A percentile compares a stretch with the other conserved stretches of the same genome.
These are phyloP conservation scores for Eristalinus sepulchralis DNA, from an alignment of 2,888 invertebrate species.

Conservation along the genomic window DNA sequence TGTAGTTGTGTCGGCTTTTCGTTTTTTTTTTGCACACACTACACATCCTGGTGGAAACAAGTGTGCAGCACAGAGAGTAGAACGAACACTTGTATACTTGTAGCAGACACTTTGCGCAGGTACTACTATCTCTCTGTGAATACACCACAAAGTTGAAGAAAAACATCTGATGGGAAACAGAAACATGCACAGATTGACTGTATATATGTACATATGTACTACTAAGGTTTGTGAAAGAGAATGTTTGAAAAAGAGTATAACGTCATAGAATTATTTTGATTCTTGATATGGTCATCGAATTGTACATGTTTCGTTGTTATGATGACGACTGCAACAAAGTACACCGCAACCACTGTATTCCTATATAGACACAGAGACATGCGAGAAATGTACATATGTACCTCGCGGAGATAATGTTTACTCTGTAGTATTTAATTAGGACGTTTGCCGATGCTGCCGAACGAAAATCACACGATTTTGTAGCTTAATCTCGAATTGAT, in stretches of 20 bases:
- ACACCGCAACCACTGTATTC: not conserved
- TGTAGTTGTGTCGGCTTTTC: not conserved
- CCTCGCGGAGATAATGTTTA: conserved; percentile 7
- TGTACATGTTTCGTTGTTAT: conserved; percentile 10
- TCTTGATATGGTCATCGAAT: conserved; percentile 44
- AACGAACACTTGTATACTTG: conserved; percentile 3
- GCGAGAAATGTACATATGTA: not conserved
- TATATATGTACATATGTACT: no score
- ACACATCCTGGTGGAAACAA: conserved; percentile 14
- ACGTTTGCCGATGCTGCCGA: not conserved
- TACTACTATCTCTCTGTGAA: conserved; percentile 31
- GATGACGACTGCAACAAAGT: conserved; percentile 6
- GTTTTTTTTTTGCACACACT: not conserved
- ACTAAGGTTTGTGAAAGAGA: conserved; percentile 2
- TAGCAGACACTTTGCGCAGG: conserved; percentile 45
- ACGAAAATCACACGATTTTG: conserved; percentile 5
- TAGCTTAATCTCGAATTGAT: not conserved
- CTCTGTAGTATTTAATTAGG: conserved; percentile 8
- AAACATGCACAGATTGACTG: not conserved
- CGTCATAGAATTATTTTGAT: conserved; percentile 65
- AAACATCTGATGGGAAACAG: conserved; percentile 10
- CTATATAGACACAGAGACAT: not conserved
- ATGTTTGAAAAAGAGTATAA: conserved; percentile 18
- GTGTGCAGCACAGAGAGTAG: conserved; percentile 8
- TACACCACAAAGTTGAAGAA: conserved; percentile 29